Base-by-base conservation (phyloP, 2,797 vertebrate species). In the Microctenopoma steveboyesi region DNA sequence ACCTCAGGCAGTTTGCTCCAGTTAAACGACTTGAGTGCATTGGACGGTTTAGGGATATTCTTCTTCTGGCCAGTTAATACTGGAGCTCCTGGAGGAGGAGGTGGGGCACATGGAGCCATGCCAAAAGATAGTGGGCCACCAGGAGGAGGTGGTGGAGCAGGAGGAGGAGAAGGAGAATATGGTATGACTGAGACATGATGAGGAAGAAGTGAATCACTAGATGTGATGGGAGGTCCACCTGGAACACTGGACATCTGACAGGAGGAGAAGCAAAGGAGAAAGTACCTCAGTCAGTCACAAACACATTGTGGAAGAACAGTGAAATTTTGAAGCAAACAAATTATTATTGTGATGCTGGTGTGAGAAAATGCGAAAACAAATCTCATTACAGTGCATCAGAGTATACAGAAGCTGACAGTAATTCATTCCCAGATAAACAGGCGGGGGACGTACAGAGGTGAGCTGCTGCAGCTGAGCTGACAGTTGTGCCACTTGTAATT, bases 21-120 rank as follows among this genome's bases (percentile, higher is more conserved):
- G 93, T 99, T 99, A 91, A 98, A 99, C 28, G 96, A 98, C 83
- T 99, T 99, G 69, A 99, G 94, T 4, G 97, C 95, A 0, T 97
- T 96, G 0, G 94, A 89, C 0, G 98, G 96, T 74, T 94, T 96
- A 27, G 98, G 98, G 79, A 97, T 95, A 77, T 95, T 97, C 83
- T 97, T 99, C 93, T 92, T 96, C 79, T 93, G 84, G n/a, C 84
- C 49, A 1, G 83, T 72, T 25, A 91, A 93, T 35, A 94, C 7
- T 1, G 95, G 94, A 55, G 93, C 95, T 42, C 96, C 97, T 0
- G 95, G 95, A 4, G 95, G 89, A 65, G 8, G 94, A 88, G 81
- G 84, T 14, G 72, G 96, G 88, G 3, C 92, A 85, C 78, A 59
- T 0, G 85, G 79, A 66, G 39, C 28, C 10, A 22, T 22, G 0